Percentiles rank a stretch among this genome's conserved stretches.
These are phyloP conservation scores for Anagrus nilaparvatae DNA, from an alignment of 1,140 invertebrate species.

Conservation along the genomic window DNA sequence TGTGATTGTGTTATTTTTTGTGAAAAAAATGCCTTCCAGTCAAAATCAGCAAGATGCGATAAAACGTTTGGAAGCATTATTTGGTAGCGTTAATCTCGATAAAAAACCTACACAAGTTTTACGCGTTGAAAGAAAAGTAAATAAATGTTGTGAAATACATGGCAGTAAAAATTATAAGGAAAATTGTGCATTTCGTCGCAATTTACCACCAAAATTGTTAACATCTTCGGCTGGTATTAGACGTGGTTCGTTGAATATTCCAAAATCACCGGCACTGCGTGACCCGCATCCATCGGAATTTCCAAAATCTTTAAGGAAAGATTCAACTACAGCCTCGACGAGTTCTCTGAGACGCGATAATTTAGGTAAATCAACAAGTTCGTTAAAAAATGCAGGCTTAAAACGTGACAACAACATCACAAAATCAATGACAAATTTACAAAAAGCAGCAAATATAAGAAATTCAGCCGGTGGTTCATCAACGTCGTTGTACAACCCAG, in stretches of 20 bases:
- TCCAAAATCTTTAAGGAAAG: constrained; percentile 50
- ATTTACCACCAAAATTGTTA: constrained; percentile 34
- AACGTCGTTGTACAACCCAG: too few relatives aligned
- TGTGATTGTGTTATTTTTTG: too few relatives aligned
- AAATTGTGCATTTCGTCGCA: constrained; percentile 42
- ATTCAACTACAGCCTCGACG: constrained; percentile 45
- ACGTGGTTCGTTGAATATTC: constrained; percentile 47
- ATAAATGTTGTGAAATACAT: constrained; percentile 58
- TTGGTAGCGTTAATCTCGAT: constrained; percentile 53
- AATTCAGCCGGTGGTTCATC: too few relatives aligned
- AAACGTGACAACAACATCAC: not conserved
- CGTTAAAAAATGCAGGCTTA: constrained; percentile 41
- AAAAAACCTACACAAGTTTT: constrained; percentile 39
- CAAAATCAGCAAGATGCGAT: constrained; percentile 55
- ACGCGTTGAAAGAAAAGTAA: constrained; percentile 42
- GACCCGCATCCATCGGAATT: constrained; percentile 59
- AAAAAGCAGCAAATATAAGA: too few relatives aligned
- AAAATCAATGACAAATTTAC: not conserved
- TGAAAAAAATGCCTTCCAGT: constrained; percentile 40
- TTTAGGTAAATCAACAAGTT: constrained; percentile 38
- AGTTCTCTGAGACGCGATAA: constrained; percentile 30
- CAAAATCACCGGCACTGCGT: constrained; percentile 43
- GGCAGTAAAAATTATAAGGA: constrained; percentile 51
- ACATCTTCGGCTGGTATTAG: constrained; percentile 27
- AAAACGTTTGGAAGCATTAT: constrained; percentile 59